Base-by-base conservation (phyloP, 2,888 invertebrate genomes). In the Heteromyza rotundicornis region DNA sequence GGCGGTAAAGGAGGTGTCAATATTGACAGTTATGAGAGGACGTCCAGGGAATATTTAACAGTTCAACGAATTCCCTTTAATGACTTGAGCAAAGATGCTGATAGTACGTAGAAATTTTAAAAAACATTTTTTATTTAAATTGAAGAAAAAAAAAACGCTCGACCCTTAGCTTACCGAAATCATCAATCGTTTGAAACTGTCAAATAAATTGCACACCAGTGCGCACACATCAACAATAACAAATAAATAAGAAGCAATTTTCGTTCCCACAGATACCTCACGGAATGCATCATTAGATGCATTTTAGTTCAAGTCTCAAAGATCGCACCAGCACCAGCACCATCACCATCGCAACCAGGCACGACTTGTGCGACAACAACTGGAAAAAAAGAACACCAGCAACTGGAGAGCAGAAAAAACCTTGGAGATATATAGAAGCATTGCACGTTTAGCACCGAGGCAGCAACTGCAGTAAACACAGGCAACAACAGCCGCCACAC, bases 151-250 rank as follows among this genome's bases (percentile, higher is more conserved):
- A 12, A 32, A 32, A 32, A 40, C 3, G 5, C 14, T n/a, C 14
- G 10, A 40, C 3, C n/a, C 10, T 10, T n/a, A 40, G 40, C 40
- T 27, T 27, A 5, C 12, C 3, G 40, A 17, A 19, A 17, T 47
- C n/a, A n/a, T n/a, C 47, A 47, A 20, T 5, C 47, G 20, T 5
- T 3, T 14, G 2, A 20, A 47, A 20, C 19, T 47, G 47, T 47
- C 19, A 17, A 47, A 47, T 47, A 47, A 47, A 47, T 47, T 47
- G 47, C 20, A 47, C 47, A 47, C 47, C 20, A 17, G 47, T 14
- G 14, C 40, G 20, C 2, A 47, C 47, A 47, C 19, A 19, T 19
- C 20, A 47, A 20, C 47, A 47, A 17, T 20, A 19, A 40, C 20
- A 47, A 19, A 20, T 14, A 47, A 2, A n/a, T n/a, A 17, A 20